Evolutionary conservation across 2,113 vertebrate genomes (phyloP).

Genomic region (Dipodomys ordii): DNA sequence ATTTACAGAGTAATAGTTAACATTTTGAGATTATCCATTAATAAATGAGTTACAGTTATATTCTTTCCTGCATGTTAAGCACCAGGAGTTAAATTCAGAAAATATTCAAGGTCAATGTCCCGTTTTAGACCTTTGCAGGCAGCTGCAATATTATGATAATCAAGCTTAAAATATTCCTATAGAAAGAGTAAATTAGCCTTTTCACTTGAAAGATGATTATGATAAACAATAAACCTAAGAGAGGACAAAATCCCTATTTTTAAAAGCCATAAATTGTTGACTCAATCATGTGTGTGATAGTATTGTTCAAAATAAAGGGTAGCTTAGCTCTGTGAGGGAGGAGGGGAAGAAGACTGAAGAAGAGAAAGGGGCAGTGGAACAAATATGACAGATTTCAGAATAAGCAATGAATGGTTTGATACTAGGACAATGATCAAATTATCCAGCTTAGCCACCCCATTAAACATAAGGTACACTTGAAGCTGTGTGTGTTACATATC

Average conservation of each 20-base stretch:
- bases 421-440: slow-evolving; percentile 37
- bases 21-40: slow-evolving; percentile 86
- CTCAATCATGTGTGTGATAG: slow-evolving; percentile 74
- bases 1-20: slow-evolving; percentile 86
- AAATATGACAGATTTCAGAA: slow-evolving; percentile 17
- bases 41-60: slow-evolving; percentile 86
- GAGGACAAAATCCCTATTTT: slow-evolving; percentile 80
- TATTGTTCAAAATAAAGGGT: slow-evolving; percentile 71
- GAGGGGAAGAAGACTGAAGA: no score
- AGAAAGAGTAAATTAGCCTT: slow-evolving; percentile 90
- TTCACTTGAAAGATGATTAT: slow-evolving; percentile 89
- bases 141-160: slow-evolving; percentile 90
- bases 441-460: not conserved
- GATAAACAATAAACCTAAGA: slow-evolving; percentile 87
- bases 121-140: slow-evolving; percentile 89
- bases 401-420: slow-evolving; percentile 16
- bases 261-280: slow-evolving; percentile 76
- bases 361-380: not conserved
- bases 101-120: slow-evolving; percentile 89
- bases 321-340: not conserved
- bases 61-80: slow-evolving; percentile 90
- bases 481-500: not conserved
- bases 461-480: not conserved
- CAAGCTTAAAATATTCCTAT: slow-evolving; percentile 90
- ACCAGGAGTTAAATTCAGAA: slow-evolving; percentile 84